phyloP scores from a whole-genome alignment of 2,888 invertebrate genomes.

The Mythimna impura region DNA sequence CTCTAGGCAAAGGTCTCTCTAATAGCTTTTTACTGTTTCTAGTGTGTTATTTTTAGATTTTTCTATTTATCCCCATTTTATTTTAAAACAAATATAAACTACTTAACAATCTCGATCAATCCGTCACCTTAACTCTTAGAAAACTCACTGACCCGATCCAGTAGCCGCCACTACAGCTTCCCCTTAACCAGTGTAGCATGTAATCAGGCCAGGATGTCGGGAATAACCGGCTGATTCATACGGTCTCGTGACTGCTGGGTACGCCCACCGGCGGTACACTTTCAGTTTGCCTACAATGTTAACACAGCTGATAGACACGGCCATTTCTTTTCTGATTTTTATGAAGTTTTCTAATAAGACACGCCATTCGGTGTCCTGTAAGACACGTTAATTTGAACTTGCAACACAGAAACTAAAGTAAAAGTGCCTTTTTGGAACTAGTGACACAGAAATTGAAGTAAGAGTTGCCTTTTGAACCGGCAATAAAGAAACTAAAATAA shows the following conservation, averaged over 20 bases:
- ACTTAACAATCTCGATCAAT: too few relatives aligned
- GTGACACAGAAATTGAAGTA: too few relatives aligned
- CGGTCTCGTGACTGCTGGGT: constrained; percentile 71
- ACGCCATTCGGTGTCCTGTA: too few relatives aligned
- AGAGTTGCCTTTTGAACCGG: too few relatives aligned
- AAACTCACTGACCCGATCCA: constrained; percentile 23
- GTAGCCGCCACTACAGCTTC: constrained; percentile 57
- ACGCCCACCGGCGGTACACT: constrained; percentile 69
- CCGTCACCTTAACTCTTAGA: background rate
- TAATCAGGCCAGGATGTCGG: constrained; percentile 86
- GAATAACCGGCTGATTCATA: constrained; percentile 86
- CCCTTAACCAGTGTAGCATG: constrained; percentile 77
- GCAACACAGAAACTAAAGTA: too few relatives aligned
- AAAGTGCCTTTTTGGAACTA: too few relatives aligned
- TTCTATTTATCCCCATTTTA: background rate
- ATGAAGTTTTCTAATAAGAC: background rate
- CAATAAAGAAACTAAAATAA: too few relatives aligned
- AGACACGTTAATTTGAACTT: too few relatives aligned
- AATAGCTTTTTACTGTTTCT: too few relatives aligned
- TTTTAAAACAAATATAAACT: background rate
- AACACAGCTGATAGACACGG: constrained; percentile 64
- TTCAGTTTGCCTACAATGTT: constrained; percentile 56
- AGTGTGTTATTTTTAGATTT: background rate
- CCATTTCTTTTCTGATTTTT: constrained; percentile 26
- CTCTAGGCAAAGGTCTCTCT: too few relatives aligned